These are phyloP conservation scores for Halocynthia aurantium DNA, from an alignment of 23 tunicate genomes.

Conservation along the genomic window DNA sequence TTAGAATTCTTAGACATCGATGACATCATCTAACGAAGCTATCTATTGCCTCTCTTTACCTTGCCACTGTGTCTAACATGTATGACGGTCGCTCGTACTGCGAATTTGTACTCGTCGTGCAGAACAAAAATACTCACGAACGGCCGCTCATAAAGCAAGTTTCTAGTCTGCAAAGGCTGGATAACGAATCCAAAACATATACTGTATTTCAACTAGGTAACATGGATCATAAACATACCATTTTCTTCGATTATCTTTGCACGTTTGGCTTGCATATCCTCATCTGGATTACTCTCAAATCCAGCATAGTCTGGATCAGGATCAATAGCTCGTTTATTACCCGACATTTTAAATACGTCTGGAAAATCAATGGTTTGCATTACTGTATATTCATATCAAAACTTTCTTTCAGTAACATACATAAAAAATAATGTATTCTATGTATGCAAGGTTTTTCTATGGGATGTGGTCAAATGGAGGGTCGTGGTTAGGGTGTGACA, in stretches of 20 bases:
- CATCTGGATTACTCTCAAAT: slow-evolving; percentile 23
- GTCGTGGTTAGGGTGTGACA: too few species aligned
- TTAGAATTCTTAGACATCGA: too few species aligned
- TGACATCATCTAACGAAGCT: too few species aligned
- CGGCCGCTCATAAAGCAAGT: too few species aligned
- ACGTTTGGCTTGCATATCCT: slow-evolving; percentile 9
- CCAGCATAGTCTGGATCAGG: slow-evolving; percentile 63
- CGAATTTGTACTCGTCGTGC: too few species aligned
- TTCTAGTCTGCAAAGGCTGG: too few species aligned
- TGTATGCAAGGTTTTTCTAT: not conserved
- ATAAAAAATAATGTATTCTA: not conserved
- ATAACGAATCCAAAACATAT: not conserved
- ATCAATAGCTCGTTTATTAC: slow-evolving; percentile 20
- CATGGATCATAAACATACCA: slow-evolving; percentile 15
- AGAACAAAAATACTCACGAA: too few species aligned
- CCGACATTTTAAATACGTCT: too few species aligned
- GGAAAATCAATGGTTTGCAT: not conserved
- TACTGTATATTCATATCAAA: not conserved
- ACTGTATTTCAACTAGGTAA: not conserved
- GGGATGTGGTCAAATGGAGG: too few species aligned
- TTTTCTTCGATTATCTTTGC: slow-evolving; percentile 21
- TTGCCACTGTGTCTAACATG: too few species aligned
- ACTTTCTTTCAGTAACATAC: not conserved
- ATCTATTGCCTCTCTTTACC: too few species aligned
- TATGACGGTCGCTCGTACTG: too few species aligned